These are phyloP conservation scores for Nycticebus coucang DNA, from an alignment of 2,113 vertebrate genomes.

Conservation along the genomic window DNA sequence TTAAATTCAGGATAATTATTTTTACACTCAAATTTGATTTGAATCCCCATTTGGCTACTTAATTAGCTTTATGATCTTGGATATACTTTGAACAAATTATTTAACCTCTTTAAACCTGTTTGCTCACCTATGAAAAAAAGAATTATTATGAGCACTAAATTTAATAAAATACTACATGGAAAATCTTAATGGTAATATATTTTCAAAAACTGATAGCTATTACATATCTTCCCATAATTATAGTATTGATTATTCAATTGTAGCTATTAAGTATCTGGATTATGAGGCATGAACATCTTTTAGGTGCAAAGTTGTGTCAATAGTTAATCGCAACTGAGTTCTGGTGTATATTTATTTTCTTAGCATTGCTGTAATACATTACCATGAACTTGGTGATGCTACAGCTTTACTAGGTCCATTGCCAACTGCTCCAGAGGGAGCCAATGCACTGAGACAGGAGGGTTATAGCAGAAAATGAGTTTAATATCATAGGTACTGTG, in stretches of 20 bases:
- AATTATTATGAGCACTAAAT: constrained; percentile 12
- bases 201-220: not conserved
- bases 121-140: not conserved
- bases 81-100: constrained; percentile 49
- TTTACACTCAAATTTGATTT: not conserved
- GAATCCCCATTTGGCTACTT: constrained; percentile 11
- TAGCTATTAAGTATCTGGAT: not conserved
- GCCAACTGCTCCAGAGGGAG: too few relatives aligned
- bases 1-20: constrained; percentile 55
- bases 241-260: not conserved
- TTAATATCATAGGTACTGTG: too few relatives aligned
- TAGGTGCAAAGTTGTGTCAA: not conserved
- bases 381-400: too few relatives aligned
- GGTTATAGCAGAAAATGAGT: too few relatives aligned
- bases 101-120: constrained; percentile 10
- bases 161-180: not conserved
- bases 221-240: not conserved
- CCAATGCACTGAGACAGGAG: too few relatives aligned
- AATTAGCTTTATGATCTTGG: constrained; percentile 44
- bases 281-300: not conserved
- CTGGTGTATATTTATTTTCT: not conserved
- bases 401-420: too few relatives aligned
- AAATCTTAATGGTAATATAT: not conserved
- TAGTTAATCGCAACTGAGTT: rapidly evolving
- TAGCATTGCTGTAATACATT: not conserved